A percentile compares a stretch with the other conserved stretches of the same genome.
phyloP scores from a whole-genome alignment of 2,113 vertebrate genomes.

The Chrysemys picta region DNA sequence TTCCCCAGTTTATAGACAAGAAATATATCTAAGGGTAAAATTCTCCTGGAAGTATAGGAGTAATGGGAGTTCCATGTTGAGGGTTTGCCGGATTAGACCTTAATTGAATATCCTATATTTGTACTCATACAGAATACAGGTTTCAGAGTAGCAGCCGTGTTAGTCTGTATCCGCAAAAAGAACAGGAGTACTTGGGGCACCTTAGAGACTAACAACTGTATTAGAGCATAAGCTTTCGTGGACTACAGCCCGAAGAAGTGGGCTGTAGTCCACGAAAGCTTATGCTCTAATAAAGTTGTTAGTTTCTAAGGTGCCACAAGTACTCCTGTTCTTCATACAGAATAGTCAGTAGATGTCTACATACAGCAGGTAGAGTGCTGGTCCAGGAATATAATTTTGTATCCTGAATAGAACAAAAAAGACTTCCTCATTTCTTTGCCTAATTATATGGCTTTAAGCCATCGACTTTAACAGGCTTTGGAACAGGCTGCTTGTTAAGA shows the following conservation, averaged over 20 bases:
- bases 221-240: no score
- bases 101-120: neutral
- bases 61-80: neutral
- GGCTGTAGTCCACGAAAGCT: no score
- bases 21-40: neutral
- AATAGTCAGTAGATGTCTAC: neutral
- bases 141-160: no score
- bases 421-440: neutral
- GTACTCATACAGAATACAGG: neutral
- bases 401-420: neutral
- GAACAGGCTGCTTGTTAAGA: neutral
- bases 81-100: neutral
- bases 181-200: no score
- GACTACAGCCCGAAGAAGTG: no score
- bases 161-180: no score
- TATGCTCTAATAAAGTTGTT: no score
- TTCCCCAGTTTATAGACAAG: neutral
- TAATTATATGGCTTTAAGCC: neutral
- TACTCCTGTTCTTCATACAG: neutral
- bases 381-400: neutral
- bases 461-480: constrained; percentile 4
- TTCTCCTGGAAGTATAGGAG: neutral
- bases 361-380: rapidly evolving
- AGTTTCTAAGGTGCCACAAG: no score
- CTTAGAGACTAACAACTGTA: no score